Percentiles rank a stretch among this genome's conserved stretches.
Evolutionary conservation across 2,113 vertebrate species (phyloP).

Genomic region (Lepus timidus): DNA sequence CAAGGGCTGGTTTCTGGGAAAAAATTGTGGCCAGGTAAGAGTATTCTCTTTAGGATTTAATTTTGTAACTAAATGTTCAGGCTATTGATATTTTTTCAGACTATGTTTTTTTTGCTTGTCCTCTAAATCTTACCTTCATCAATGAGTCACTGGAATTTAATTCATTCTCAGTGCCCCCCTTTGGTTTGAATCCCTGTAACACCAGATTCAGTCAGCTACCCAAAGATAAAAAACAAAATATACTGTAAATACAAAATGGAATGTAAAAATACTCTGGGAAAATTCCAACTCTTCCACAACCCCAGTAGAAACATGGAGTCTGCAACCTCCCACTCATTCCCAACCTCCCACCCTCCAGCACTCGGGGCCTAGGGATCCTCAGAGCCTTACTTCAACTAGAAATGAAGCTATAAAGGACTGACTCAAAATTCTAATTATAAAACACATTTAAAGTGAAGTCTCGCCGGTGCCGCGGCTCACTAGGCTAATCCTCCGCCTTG

Average conservation of each 20-base stretch:
- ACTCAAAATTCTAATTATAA: conserved; percentile 24
- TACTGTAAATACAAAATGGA: not conserved
- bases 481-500: too few species aligned
- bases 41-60: conserved; percentile 3
- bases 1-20: not conserved
- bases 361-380: not conserved
- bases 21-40: not conserved
- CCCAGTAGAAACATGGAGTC: not conserved
- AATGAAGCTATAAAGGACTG: not conserved
- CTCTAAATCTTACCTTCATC: conserved; percentile 15
- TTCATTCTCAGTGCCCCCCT: not conserved
- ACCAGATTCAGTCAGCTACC: not conserved
- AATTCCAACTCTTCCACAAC: not conserved
- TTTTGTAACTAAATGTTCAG: conserved; percentile 9
- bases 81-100: not conserved
- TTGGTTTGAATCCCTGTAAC: not conserved
- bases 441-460: conserved; percentile 31
- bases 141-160: not conserved
- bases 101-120: not conserved
- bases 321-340: not conserved
- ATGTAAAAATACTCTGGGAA: not conserved
- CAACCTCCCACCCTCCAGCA: too few species aligned
- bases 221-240: not conserved
- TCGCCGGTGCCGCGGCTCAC: too few species aligned
- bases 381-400: not conserved